These are phyloP conservation scores for Cephus pulcher DNA, from an alignment of 2,888 invertebrate species.

Conservation along the genomic window DNA sequence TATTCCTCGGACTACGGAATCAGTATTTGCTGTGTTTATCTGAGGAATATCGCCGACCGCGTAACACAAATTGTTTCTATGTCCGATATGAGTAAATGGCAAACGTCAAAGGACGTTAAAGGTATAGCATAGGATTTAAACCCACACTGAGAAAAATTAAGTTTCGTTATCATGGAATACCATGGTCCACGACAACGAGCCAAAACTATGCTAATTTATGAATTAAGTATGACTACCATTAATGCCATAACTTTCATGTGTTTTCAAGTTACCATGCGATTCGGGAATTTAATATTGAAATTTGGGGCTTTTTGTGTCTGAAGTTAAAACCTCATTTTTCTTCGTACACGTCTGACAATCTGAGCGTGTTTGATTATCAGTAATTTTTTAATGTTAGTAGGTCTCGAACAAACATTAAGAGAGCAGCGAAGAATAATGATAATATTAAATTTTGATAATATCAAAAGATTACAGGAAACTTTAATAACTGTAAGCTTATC, in stretches of 20 bases:
- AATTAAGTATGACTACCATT: too few species aligned
- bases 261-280: too few species aligned
- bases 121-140: not conserved
- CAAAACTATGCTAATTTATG: too few species aligned
- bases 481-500: not conserved
- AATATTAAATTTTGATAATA: not conserved
- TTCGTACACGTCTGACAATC: too few species aligned
- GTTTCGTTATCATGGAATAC: too few species aligned
- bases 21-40: not conserved
- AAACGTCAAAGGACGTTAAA: not conserved
- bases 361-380: not conserved
- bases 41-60: not conserved
- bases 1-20: not conserved
- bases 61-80: not conserved
- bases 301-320: too few species aligned
- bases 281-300: too few species aligned
- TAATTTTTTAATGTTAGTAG: not conserved
- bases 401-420: not conserved
- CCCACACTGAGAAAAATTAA: too few species aligned
- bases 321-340: too few species aligned
- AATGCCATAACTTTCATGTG: too few species aligned
- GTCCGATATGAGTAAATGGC: not conserved
- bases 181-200: too few species aligned
- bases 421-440: not conserved
- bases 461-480: not conserved